Evolutionary conservation across 2,797 vertebrate genomes (phyloP).

Genomic region (Liasis olivaceus): DNA sequence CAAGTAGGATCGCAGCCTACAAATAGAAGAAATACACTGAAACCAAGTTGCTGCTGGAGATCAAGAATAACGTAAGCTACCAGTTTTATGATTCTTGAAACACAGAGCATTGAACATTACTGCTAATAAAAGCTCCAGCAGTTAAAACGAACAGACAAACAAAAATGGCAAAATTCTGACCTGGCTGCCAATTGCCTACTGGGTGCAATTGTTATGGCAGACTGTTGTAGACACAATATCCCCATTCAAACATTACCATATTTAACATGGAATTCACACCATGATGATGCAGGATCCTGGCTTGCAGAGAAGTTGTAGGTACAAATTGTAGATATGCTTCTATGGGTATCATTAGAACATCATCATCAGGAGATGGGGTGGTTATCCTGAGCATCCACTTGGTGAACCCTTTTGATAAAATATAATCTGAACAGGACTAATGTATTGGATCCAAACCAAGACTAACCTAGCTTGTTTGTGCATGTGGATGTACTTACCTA

Average conservation of each 20-base stretch:
- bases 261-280: background rate
- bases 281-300: background rate
- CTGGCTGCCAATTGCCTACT: background rate
- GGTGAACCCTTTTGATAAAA: background rate
- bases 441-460: background rate
- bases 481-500: background rate
- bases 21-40: constrained; percentile 27
- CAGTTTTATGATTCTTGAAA: background rate
- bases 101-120: background rate
- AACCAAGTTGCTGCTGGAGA: background rate
- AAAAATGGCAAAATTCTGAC: background rate
- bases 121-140: background rate
- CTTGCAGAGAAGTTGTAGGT: background rate
- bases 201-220: background rate
- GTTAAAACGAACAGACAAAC: background rate
- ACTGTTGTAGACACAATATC: background rate
- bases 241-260: background rate
- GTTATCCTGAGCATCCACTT: background rate
- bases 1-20: constrained; percentile 89
- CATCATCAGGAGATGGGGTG: background rate
- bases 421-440: background rate
- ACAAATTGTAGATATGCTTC: background rate
- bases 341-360: background rate
- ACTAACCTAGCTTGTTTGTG: background rate
- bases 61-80: background rate